Evolutionary conservation across 2,113 vertebrate species (phyloP).

Genomic region (Orthonyx spaldingii): DNA sequence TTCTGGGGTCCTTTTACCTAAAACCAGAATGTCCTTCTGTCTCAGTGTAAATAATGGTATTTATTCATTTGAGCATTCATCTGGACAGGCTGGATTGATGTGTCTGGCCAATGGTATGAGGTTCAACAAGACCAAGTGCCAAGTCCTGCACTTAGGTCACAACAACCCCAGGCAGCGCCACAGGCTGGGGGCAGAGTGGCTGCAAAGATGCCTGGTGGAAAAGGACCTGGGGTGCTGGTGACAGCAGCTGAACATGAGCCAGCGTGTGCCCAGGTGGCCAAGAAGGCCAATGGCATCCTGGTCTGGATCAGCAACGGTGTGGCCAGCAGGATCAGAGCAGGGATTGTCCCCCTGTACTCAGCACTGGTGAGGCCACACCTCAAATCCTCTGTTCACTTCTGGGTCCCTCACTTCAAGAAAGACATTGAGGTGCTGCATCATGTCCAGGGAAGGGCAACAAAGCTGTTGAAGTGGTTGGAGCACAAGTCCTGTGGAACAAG

Average conservation of each 20-base stretch:
- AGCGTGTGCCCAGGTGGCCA: neutral
- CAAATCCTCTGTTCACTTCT: neutral
- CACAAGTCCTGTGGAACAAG: neutral
- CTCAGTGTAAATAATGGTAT: neutral
- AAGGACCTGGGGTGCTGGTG: neutral
- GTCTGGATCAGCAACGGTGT: neutral
- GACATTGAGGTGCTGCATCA: neutral
- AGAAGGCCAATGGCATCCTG: neutral
- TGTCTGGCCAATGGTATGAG: neutral
- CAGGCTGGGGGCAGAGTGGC: neutral
- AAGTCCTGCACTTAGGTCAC: no score
- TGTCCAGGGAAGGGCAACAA: neutral
- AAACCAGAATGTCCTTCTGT: neutral
- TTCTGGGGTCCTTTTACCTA: neutral
- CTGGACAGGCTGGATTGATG: neutral
- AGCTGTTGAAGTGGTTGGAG: neutral
- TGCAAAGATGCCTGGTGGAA: neutral
- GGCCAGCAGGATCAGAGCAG: neutral
- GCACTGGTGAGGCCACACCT: neutral
- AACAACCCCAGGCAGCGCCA: neutral
- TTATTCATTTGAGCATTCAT: neutral
- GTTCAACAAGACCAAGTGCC: neutral
- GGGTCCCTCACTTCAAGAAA: neutral
- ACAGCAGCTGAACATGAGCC: neutral
- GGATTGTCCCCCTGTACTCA: accelerated